phyloP scores from a whole-genome alignment of 2,113 vertebrate species.

The Gadus chalcogrammus region DNA sequence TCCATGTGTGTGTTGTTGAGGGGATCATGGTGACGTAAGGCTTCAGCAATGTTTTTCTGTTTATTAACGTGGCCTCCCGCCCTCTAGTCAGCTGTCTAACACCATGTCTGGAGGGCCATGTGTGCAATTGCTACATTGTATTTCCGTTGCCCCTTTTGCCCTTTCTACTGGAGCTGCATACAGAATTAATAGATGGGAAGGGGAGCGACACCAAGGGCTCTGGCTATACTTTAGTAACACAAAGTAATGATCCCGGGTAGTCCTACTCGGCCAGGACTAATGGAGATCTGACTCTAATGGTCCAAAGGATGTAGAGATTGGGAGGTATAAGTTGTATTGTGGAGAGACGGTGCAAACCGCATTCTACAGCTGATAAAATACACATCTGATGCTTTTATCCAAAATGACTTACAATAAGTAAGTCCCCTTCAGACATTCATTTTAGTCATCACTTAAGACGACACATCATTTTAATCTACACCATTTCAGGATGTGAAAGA shows the following conservation, averaged over 20 bases:
- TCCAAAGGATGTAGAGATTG: background rate
- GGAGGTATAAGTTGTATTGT: background rate
- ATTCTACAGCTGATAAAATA: background rate
- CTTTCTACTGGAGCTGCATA: background rate
- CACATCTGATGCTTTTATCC: too few relatives aligned
- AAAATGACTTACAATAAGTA: too few relatives aligned
- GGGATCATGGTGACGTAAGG: background rate
- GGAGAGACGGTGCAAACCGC: background rate
- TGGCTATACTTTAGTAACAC: too few relatives aligned
- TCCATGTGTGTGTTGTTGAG: background rate
- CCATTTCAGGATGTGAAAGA: conserved; percentile 2
- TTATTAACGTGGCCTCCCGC: background rate
- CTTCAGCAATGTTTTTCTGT: background rate
- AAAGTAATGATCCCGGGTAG: background rate
- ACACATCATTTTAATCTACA: background rate
- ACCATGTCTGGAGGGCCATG: background rate
- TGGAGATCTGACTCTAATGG: background rate
- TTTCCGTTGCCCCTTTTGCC: background rate
- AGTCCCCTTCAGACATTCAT: background rate
- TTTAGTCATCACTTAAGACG: background rate
- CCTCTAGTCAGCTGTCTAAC: background rate
- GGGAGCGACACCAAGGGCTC: too few relatives aligned
- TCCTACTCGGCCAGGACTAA: background rate
- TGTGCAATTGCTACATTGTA: background rate
- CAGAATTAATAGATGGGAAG: too few relatives aligned